Evolutionary conservation across 2,797 vertebrate genomes (phyloP).

Genomic region (Typhlichthys subterraneus): DNA sequence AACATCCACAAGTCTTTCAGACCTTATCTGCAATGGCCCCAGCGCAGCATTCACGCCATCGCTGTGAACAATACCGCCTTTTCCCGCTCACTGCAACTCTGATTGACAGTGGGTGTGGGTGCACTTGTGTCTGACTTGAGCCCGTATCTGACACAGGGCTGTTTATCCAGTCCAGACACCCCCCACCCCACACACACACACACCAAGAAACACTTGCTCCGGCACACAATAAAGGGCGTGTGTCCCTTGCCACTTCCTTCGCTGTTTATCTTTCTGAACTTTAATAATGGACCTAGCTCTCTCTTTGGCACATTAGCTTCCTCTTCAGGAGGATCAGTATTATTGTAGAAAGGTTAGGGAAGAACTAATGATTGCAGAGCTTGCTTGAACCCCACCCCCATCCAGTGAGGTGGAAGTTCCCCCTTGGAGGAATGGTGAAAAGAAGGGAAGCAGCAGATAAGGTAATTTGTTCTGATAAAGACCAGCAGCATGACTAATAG

Average conservation of each 20-base stretch:
- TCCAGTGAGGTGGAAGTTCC: slow-evolving; percentile 55
- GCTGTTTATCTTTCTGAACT: slow-evolving; percentile 83
- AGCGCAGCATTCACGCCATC: slow-evolving; percentile 81
- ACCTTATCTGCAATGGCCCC: slow-evolving; percentile 79
- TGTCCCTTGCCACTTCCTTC: slow-evolving; percentile 81
- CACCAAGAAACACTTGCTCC: slow-evolving; percentile 41
- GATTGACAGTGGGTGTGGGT: slow-evolving; percentile 83
- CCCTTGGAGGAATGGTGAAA: slow-evolving; percentile 35
- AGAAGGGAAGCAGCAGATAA: slow-evolving; percentile 62
- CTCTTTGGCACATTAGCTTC: slow-evolving; percentile 79
- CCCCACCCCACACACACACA: slow-evolving; percentile 27
- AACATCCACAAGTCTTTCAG: slow-evolving; percentile 76
- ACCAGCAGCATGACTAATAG: slow-evolving; percentile 53
- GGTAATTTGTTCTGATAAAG: slow-evolving; percentile 50
- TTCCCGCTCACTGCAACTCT: slow-evolving; percentile 74
- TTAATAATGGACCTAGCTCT: slow-evolving; percentile 81
- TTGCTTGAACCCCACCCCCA: slow-evolving; percentile 27
- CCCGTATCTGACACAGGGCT: slow-evolving; percentile 67
- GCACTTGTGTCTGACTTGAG: slow-evolving; percentile 80
- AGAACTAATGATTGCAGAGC: slow-evolving; percentile 52
- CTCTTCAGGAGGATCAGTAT: slow-evolving; percentile 62
- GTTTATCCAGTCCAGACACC: slow-evolving; percentile 77
- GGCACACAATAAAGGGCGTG: slow-evolving; percentile 86
- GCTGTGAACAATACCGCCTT: slow-evolving; percentile 80
- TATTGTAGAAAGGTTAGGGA: slow-evolving; percentile 23